Base-by-base conservation (phyloP, 1,140 invertebrate species). In the Eufriesea mexicana region DNA sequence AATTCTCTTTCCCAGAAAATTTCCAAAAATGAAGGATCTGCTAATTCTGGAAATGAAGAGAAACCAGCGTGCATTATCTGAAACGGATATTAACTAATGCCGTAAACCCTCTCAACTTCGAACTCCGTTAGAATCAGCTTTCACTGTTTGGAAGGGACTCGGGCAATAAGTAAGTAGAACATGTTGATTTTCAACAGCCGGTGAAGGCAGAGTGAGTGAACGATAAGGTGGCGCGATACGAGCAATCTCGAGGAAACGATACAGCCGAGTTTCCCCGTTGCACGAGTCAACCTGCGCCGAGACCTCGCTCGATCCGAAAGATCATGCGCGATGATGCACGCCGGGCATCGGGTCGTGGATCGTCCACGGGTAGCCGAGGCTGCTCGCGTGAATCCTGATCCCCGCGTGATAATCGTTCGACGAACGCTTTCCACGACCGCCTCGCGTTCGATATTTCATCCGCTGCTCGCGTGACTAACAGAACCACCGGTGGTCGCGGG, bases 361-460 rank as follows among this genome's bases (percentile, higher is more conserved):
- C 66, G 51, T 10, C 57, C 7, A 35, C 45, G n/a, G 72, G 55
- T 28, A 25, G 18, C 76, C n/a, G 10, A 0, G 47, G 20, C 5
- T 45, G 64, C 62, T 82, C 80, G 73, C 80, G 80, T 42, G 80
- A 82, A 75, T 68, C 62, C 51, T 73, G 80, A 82, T 82, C 75
- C 64, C 64, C n/a, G 42, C 73, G 62, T 70, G 80, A 82, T 82
- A 77, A 82, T 82, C 80, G 64, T 76, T 70, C 62, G 73, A 82
- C 54, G 73, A 82, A 57, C 80, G 80, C 72, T 82, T 76, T 82
- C 79, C 71, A 59, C 79, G 73, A 64, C 54, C 28, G 73, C 16
- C 64, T n/a, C 8, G 42, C n/a, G 80, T 70, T 82, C 80, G 80
- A 82, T 82, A 82, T 82, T 82, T 82, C 73, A 82, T 82, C 73